phyloP scores from a whole-genome alignment of 2,888 invertebrate genomes.

The Stramonita haemastoma region DNA sequence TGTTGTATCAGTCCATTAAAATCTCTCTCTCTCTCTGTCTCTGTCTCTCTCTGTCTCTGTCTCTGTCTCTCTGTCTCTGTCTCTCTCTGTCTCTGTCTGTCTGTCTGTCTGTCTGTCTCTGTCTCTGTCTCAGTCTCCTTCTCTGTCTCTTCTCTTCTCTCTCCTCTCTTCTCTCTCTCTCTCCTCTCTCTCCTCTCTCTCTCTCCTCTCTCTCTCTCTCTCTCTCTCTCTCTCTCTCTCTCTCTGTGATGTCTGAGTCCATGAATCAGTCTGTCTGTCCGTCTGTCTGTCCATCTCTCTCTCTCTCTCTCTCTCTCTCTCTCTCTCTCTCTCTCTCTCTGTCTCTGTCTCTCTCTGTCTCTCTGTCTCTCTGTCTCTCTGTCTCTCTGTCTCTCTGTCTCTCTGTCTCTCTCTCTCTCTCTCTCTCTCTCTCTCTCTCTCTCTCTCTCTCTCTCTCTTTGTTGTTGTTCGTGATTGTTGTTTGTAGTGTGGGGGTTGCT shows the following conservation, averaged over 20 bases:
- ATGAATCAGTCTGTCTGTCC: not conserved
- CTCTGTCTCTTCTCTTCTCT: not conserved
- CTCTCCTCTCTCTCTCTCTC: not conserved
- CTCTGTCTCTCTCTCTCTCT: not conserved
- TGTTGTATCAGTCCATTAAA: no score
- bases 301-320: not conserved
- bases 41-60: no score
- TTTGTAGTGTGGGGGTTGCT: not conserved
- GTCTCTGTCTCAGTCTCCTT: no score
- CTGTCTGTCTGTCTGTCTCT: no score
- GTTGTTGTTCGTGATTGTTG: not conserved
- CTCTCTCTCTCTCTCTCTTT: not conserved
- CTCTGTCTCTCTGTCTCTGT: no score
- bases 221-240: not conserved
- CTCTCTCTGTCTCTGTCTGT: no score
- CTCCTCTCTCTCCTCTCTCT: not conserved
- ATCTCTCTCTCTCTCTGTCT: no score
- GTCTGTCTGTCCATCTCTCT: not conserved
- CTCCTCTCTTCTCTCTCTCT: not conserved
- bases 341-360: not conserved
- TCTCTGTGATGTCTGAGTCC: not conserved
- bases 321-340: not conserved
- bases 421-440: not conserved
- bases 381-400: not conserved
- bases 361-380: slow-evolving; percentile 16